Base-by-base conservation (phyloP, 2,888 invertebrate genomes). In the Eupithecia inturbata region DNA sequence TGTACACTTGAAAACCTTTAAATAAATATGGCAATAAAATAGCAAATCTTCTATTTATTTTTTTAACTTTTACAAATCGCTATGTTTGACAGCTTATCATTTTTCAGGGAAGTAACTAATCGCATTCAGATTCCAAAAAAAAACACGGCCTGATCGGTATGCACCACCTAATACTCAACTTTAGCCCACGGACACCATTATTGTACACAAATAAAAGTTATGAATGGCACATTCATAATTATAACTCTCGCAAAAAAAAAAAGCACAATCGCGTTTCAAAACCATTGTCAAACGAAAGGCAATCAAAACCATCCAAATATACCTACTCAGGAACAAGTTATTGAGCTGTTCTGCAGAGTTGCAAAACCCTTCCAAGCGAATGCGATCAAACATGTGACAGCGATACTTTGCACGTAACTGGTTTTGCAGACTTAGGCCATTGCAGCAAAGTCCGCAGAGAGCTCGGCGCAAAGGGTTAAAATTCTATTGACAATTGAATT, bases 381-480 rank as follows among this genome's bases (percentile, higher is more conserved):
- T 36, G 36, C 39, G 14, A n/a, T 22, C 14, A 36, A 36, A 66
- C 39, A 53, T 22, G 66, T 26, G 26, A 41, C 22, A 66, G 22
- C 19, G 28, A 36, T 36, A 36, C 66, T 41, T 39, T 66, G 39
- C 36, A 66, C 63, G 5, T 22, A 66, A 66, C 66, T 39, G 66
- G 66, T 66, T 66, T 66, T 41, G 39, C 66, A 66, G n/a, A 66
- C 66, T 16, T 66, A 26, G 66, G 66, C 39, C n/a, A 39, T 39
- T 66, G 22, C 22, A n/a, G 64, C 57, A 12, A 64, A 39, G 22
- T 39, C 28, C 85, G 84, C 85, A 86, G 78, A 79, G 78, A 88
- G 83, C 86, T 84, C 80, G 78, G 73, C 81, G 74, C 75, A 80
- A 77, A 80, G 77, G 82, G 83, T 78, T 79, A 78, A 78, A 81